Percentiles rank a stretch among this genome's conserved stretches.
phyloP scores from a whole-genome alignment of 2,797 vertebrate genomes.

The Sparus aurata region DNA sequence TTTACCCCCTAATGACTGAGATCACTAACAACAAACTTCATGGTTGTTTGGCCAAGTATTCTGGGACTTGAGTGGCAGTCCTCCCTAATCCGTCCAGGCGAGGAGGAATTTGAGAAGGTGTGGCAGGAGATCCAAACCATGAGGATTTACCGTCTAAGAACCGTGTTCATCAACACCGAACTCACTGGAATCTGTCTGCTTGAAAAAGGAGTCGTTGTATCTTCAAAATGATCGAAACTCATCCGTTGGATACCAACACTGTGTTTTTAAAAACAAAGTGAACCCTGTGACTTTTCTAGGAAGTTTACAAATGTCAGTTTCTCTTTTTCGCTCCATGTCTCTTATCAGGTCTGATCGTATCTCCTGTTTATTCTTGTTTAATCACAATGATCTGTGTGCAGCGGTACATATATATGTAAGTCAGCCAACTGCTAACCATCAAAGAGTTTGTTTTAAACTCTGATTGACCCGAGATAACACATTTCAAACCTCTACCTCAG shows the following conservation, averaged over 20 bases:
- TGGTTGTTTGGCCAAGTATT: too few species aligned
- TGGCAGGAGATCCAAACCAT: too few species aligned
- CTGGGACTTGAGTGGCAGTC: too few species aligned
- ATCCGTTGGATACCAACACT: not conserved
- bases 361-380: conserved; percentile 4
- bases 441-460: conserved; percentile 8
- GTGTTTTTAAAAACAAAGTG: not conserved
- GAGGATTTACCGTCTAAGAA: too few species aligned
- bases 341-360: conserved; percentile 20
- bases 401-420: too few species aligned
- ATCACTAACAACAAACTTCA: too few species aligned
- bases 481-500: not conserved
- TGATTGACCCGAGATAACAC: not conserved
- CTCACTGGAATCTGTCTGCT: too few species aligned
- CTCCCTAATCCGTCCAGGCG: too few species aligned
- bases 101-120: too few species aligned
- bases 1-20: too few species aligned
- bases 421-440: too few species aligned
- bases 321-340: not conserved
- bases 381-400: not conserved
- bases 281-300: not conserved
- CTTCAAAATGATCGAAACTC: not conserved
- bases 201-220: not conserved
- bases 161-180: too few species aligned
- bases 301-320: not conserved